Evolutionary conservation across 2,797 vertebrate species (phyloP), one percentile per base, ranked within the genome.

Genomic region (Calcarius lapponicus): DNA sequence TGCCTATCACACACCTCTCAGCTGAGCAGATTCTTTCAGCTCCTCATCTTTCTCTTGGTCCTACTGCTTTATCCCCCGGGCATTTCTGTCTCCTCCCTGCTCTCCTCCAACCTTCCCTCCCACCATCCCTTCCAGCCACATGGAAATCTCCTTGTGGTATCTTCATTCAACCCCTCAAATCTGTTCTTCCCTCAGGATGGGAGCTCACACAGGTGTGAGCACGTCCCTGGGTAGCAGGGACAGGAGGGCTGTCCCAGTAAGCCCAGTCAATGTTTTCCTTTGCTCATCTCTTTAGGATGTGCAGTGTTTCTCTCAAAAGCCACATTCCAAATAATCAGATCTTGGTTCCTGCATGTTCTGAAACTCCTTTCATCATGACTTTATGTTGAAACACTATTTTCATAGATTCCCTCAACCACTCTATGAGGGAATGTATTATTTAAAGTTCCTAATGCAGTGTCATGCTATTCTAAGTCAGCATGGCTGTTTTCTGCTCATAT

Each of bases 221-320:
- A 4, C 1, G 0, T 38, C 32, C 71, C 38, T 50, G 57, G 25
- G 2, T 4, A 28, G 28, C 5, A 1, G 12, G 18, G 10, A 45
- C 11, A 10, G 31, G 10, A 50, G 31, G 11, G 32, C 60, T 53
- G 17, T 32, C 64, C 62, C 4, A 9, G 13, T 5, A 32, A 79
- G 12, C 10, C 20, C 8, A 2, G 8, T 4, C 45, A 51, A 9
- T 2, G 3, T 8, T 78, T 57, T 50, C 3, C 10, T 38, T 43
- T 7, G 11, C 14, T 43, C 25, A 10, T 19, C 17, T 54, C 42
- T 75, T 60, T 22, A 31, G 47, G 34, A 38, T 19, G 10, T 19
- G 43, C 66, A 62, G 10, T 1, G 9, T 50, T 83, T 60, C 25
- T 60, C 32, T 32, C 16, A 45, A 22, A 22, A 79, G 64, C 64